These are phyloP conservation scores for Portevinia maculata DNA, from an alignment of 2,888 invertebrate genomes.

Conservation along the genomic window DNA sequence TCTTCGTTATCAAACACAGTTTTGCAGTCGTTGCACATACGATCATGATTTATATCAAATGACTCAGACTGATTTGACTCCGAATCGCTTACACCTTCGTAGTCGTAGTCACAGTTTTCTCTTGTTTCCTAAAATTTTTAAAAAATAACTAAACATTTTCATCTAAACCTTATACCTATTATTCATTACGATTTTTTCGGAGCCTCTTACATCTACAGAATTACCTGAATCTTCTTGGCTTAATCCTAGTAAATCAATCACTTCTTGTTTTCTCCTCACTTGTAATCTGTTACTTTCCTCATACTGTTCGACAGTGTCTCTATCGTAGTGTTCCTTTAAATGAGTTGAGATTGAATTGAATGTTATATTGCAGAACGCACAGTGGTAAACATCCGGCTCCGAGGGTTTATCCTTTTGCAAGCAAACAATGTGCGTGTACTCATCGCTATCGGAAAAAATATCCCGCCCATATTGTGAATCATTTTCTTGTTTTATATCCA, in stretches of 20 bases:
- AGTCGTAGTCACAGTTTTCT: conserved; percentile 22
- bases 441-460: conserved; percentile 10
- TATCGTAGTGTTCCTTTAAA: conserved; percentile 1
- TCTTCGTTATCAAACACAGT: conserved; percentile 8
- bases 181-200: conserved; percentile 32
- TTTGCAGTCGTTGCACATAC: conserved; percentile 22
- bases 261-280: conserved; percentile 30
- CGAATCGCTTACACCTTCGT: conserved; percentile 13
- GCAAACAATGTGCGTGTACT: conserved; percentile 20
- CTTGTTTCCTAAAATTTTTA: conserved; percentile 35
- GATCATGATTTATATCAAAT: not conserved
- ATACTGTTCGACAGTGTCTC: not conserved
- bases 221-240: not conserved
- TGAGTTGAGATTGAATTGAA: conserved; percentile 66
- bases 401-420: conserved; percentile 16
- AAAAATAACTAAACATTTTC: too few relatives aligned
- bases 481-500: conserved; percentile 47
- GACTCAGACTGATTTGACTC: conserved; percentile 36
- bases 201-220: not conserved
- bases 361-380: conserved; percentile 59
- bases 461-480: not conserved
- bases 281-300: conserved; percentile 15
- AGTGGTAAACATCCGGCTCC: conserved; percentile 52
- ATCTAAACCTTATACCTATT: too few relatives aligned
- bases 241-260: not conserved